Conservation (phyloP, 2,113 vertebrate species). For the Chaetops frenatus region DNA sequence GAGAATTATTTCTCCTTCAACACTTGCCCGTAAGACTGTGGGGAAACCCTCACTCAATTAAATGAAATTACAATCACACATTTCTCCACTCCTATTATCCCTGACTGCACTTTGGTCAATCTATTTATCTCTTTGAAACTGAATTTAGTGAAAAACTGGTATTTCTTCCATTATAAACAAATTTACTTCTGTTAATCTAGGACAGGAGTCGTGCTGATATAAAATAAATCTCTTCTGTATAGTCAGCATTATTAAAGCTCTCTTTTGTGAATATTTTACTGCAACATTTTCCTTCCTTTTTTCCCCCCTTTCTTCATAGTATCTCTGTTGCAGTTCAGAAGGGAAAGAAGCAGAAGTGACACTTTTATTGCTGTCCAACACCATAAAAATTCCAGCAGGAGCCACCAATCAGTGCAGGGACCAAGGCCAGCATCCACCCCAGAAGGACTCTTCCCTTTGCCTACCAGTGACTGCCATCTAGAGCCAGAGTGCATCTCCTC, state of each 20-base stretch:
- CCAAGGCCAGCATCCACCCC: neutral
- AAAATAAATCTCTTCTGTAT: neutral
- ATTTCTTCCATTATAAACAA: neutral
- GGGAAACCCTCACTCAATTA: neutral
- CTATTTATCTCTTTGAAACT: neutral
- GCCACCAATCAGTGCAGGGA: neutral
- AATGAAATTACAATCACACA: neutral
- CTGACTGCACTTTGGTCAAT: neutral
- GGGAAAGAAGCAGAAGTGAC: neutral
- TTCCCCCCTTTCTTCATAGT: neutral
- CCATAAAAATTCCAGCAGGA: neutral
- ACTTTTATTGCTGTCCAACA: neutral
- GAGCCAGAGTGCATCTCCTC: neutral
- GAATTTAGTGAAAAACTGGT: neutral
- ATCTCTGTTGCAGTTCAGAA: neutral
- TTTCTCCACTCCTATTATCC: neutral
- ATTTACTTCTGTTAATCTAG: neutral
- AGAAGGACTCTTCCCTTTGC: neutral
- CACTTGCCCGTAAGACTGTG: neutral
- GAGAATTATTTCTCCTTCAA: neutral
- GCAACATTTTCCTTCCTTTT: neutral
- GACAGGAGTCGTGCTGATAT: neutral
- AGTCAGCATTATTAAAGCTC: neutral
- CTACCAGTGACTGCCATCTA: conserved; percentile 42
- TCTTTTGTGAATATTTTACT: neutral